Conservation (phyloP, 2,113 vertebrate species). For the Myotis brandtii region DNA sequence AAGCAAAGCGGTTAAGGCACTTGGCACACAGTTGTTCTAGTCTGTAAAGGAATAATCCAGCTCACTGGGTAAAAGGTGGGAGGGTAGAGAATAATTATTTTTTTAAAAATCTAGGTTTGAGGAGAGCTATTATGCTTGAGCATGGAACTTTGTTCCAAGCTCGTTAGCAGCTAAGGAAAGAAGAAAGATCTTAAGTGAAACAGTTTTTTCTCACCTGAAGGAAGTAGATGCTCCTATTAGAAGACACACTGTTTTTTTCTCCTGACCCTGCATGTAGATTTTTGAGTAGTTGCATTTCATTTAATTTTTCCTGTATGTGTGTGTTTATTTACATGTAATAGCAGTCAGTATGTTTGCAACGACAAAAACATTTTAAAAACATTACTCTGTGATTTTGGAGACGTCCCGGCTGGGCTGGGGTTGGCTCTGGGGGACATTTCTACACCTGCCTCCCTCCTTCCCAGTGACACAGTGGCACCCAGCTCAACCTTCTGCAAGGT, state of each 20-base stretch:
- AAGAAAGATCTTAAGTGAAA: neutral
- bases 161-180: neutral
- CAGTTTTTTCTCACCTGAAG: neutral
- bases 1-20: neutral
- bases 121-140: neutral
- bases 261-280: neutral
- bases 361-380: neutral
- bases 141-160: neutral
- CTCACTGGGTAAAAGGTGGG: neutral
- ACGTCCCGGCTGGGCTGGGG: neutral
- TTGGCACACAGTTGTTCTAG: neutral
- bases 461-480: slow-evolving; percentile 94
- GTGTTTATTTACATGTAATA: neutral
- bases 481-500: slow-evolving; percentile 97
- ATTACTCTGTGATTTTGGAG: neutral
- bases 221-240: neutral
- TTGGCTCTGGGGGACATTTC: neutral
- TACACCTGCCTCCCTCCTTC: neutral
- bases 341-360: neutral
- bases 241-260: neutral
- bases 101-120: neutral
- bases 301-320: neutral
- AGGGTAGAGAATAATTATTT: neutral
- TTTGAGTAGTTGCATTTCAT: neutral
- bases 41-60: neutral